Evolutionary conservation across 2,888 invertebrate species (phyloP).

Genomic region (Carterocephalus palaemon): DNA sequence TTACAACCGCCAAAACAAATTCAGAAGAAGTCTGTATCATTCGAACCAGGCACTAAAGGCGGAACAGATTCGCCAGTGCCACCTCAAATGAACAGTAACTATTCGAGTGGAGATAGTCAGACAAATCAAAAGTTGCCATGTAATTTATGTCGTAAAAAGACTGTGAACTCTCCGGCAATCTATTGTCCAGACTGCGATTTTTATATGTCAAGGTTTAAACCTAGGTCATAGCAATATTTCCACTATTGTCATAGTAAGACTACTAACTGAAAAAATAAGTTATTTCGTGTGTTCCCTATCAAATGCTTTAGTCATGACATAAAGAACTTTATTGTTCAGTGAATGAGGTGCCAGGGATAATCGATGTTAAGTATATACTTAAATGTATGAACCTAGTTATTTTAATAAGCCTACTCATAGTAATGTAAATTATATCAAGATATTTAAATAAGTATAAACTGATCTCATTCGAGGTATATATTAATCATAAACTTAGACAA

Average conservation of each 20-base stretch:
- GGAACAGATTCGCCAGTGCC: conserved; percentile 76
- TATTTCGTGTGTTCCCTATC: no score
- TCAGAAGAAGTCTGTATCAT: conserved; percentile 84
- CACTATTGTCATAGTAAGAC: no score
- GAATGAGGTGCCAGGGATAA: conserved; percentile 25
- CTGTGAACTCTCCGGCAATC: conserved; percentile 85
- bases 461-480: conserved; percentile 60
- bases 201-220: conserved; percentile 92
- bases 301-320: neutral
- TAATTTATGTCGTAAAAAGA: conserved; percentile 92
- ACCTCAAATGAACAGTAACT: conserved; percentile 58
- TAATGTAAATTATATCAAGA: conserved; percentile 28
- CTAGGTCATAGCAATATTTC: conserved; percentile 68
- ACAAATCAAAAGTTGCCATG: conserved; percentile 82
- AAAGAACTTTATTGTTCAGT: conserved; percentile 16
- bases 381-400: conserved; percentile 27
- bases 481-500: conserved; percentile 32
- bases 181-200: conserved; percentile 96
- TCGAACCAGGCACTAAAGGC: conserved; percentile 85
- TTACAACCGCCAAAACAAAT: conserved; percentile 80
- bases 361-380: conserved; percentile 7
- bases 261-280: no score
- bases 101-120: conserved; percentile 44
- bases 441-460: conserved; percentile 41
- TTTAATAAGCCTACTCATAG: conserved; percentile 23